Evolutionary conservation across 2,113 vertebrate genomes (phyloP), one percentile per base, ranked within the genome.

Genomic region (Cavia porcellus): DNA sequence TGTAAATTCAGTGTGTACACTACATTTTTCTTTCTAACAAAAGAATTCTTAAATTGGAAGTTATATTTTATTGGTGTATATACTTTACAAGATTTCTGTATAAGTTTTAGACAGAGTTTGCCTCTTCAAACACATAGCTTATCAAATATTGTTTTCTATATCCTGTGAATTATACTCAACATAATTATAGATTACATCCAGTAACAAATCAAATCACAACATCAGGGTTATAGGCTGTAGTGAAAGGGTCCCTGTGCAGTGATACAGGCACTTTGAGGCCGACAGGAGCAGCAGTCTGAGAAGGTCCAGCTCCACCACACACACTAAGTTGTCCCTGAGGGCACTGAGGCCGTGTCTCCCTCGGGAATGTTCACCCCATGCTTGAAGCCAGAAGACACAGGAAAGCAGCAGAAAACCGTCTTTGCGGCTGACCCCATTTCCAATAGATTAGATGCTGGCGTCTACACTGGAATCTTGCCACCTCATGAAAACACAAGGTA

Each of bases 401-500:
- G 66, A 68, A 94, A 88, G 91, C 47, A 55, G 75, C 13, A 74
- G 83, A 66, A 90, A 62, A 74, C 42, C 70, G 32, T 75, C 45
- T 77, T 80, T 81, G 77, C 8, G 74, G 38, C 64, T 50, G 8
- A 52, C 82, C 83, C 90, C 86, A 89, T 66, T 95, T 96, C 81
- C 86, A 96, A 82, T 24, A 82, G 35, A 95, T 70, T 50, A 74
- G 85, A 89, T 52, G 96, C n/a, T 61, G n/a, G 66, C 95, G 79
- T 86, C 92, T 17, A 57, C 57, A 81, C 80, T 89, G 96, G 75
- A 95, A 97, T 0, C 1, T 77, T 92, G 75, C 57, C 6, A 52
- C 1, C 0, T 81, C 62, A 91, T 87, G 68, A 62, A 96, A 89
- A 75, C n/a, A 93, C 28, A 92, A 68, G 1, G 75, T 93, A 70